phyloP scores from a whole-genome alignment of 2,113 vertebrate species.

The Terrapene triunguis region DNA sequence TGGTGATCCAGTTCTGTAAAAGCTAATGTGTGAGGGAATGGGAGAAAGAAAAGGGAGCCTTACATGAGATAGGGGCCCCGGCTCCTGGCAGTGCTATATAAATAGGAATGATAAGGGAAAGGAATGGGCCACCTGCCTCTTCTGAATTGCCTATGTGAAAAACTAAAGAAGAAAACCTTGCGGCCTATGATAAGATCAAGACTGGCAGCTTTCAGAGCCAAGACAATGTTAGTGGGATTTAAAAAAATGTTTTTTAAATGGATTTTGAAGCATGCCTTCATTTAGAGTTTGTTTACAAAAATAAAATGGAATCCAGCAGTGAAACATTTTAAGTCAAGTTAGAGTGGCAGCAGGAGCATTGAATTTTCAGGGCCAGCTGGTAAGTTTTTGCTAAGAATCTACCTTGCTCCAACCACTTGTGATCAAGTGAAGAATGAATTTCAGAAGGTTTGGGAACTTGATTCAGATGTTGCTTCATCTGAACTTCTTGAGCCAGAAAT shows the following conservation, averaged over 20 bases:
- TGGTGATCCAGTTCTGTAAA: constrained; percentile 32
- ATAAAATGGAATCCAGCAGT: constrained; percentile 25
- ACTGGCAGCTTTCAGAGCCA: constrained; percentile 32
- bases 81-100: constrained; percentile 43
- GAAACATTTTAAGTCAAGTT: neutral
- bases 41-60: constrained; percentile 23
- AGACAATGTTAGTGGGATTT: constrained; percentile 31
- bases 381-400: constrained; percentile 2
- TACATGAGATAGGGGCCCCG: constrained; percentile 38
- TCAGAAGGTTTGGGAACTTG: neutral
- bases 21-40: constrained; percentile 9
- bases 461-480: neutral
- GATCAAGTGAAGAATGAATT: neutral
- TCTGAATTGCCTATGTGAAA: constrained; percentile 32
- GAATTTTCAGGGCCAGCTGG: neutral
- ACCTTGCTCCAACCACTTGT: neutral
- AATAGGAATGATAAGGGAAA: constrained; percentile 62
- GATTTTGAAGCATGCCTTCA: constrained; percentile 12
- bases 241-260: neutral
- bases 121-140: constrained; percentile 39
- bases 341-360: neutral
- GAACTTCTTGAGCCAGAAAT: neutral
- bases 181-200: constrained; percentile 54
- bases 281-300: neutral
- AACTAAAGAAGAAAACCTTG: constrained; percentile 18